Evolutionary conservation across 2,888 invertebrate genomes (phyloP).

Genomic region (Euplexia lucipara): DNA sequence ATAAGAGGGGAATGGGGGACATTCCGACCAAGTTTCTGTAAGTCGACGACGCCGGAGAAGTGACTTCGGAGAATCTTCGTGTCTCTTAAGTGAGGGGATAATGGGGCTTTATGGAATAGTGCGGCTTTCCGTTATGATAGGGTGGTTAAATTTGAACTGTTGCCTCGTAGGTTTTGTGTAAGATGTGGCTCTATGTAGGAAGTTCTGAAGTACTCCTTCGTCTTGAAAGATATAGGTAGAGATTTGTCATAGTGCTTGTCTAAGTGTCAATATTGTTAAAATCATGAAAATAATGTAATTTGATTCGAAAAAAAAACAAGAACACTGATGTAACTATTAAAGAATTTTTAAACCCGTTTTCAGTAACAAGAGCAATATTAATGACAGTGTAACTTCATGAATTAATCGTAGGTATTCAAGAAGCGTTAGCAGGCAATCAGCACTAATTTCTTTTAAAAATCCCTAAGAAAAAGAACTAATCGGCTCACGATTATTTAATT

Average conservation of each 20-base stretch:
- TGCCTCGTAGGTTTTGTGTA: neutral
- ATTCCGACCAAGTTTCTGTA: constrained; percentile 69
- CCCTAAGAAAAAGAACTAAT: constrained; percentile 44
- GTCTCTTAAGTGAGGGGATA: constrained; percentile 71
- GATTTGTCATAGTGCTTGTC: too few relatives aligned
- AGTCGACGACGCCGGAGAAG: constrained; percentile 69
- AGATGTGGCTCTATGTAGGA: neutral
- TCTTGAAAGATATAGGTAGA: too few relatives aligned
- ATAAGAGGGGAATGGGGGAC: constrained; percentile 69
- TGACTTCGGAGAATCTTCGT: constrained; percentile 66
- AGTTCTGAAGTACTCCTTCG: neutral
- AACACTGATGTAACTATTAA: too few relatives aligned
- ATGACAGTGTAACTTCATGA: too few relatives aligned
- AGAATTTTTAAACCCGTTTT: too few relatives aligned
- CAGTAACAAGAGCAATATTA: too few relatives aligned
- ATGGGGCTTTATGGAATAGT: constrained; percentile 64
- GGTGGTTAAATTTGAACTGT: constrained; percentile 57
- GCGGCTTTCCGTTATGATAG: constrained; percentile 56
- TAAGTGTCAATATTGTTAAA: too few relatives aligned
- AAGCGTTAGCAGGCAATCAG: too few relatives aligned
- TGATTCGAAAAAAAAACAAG: too few relatives aligned
- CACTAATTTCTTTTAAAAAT: constrained; percentile 10
- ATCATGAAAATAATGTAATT: too few relatives aligned
- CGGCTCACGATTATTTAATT: constrained; percentile 63
- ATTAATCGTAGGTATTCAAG: too few relatives aligned